Conservation (phyloP, 1,140 invertebrate genomes). For the Euura saliciscinereae region DNA sequence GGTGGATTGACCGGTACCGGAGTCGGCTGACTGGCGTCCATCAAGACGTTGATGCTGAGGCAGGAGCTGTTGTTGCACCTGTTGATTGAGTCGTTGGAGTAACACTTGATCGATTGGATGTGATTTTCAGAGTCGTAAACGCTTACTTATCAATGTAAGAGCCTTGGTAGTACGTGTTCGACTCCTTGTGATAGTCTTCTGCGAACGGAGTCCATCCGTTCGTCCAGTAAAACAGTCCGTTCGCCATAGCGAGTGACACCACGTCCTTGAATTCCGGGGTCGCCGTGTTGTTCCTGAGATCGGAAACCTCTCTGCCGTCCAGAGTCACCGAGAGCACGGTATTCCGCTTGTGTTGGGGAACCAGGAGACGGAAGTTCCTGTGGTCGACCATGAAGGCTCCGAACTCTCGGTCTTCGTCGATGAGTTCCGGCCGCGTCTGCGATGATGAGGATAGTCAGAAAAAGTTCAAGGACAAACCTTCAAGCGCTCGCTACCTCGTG, state of each 20-base stretch:
- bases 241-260: conserved; percentile 74
- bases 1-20: conserved; percentile 81
- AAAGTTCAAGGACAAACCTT: too few species aligned
- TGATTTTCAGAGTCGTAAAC: too few species aligned
- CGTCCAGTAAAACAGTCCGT: conserved; percentile 83
- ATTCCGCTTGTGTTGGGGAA: conserved; percentile 74
- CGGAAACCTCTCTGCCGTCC: conserved; percentile 75
- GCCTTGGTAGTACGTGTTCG: conserved; percentile 78
- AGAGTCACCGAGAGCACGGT: conserved; percentile 81
- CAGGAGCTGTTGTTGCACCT: conserved; percentile 55
- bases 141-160: conserved; percentile 63
- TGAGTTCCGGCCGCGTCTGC: conserved; percentile 56
- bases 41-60: conserved; percentile 64
- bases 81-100: background rate
- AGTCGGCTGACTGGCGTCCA: conserved; percentile 74
- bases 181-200: conserved; percentile 72
- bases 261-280: conserved; percentile 79
- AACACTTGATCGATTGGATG: background rate
- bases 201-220: conserved; percentile 74
- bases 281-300: conserved; percentile 77
- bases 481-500: conserved; percentile 56
- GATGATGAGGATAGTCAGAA: background rate
- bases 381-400: conserved; percentile 82
- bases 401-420: conserved; percentile 66
- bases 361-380: conserved; percentile 78